Conservation (phyloP, 2,113 vertebrate genomes). For the Nothobranchius furzeri region DNA sequence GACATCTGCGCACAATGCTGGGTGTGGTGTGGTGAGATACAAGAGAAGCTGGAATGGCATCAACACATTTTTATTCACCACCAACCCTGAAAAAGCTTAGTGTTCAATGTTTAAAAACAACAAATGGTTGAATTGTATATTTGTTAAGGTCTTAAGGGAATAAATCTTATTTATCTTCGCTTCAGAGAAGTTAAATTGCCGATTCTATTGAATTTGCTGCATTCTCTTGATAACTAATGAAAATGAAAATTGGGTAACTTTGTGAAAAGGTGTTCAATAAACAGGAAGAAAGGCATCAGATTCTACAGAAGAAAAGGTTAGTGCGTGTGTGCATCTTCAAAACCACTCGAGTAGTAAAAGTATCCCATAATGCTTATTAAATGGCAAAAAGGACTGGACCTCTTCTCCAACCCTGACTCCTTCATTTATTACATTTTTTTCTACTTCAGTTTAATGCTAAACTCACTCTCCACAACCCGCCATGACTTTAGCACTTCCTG, state of each 20-base stretch:
- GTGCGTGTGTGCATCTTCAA: background rate
- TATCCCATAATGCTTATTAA: conserved; percentile 17
- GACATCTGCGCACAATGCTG: conserved; percentile 68
- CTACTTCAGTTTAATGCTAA: background rate
- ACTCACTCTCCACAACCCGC: background rate
- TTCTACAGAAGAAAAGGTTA: background rate
- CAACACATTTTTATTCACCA: conserved; percentile 60
- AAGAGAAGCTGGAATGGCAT: conserved; percentile 36
- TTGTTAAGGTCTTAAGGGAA: conserved; percentile 23
- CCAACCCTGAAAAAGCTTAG: conserved; percentile 43
- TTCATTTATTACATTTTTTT: background rate
- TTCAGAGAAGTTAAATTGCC: conserved; percentile 33
- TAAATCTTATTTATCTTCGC: conserved; percentile 41
- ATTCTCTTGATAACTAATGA: background rate
- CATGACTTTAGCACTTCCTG: conserved; percentile 61
- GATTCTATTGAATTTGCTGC: conserved; percentile 31
- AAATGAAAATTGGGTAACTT: conserved; percentile 16
- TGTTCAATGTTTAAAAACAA: conserved; percentile 38
- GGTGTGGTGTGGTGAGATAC: conserved; percentile 45
- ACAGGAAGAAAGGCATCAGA: background rate
- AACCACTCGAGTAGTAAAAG: conserved; percentile 2
- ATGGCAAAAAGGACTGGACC: conserved; percentile 4
- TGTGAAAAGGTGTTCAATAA: conserved; percentile 36
- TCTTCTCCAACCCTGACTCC: background rate
- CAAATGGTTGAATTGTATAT: conserved; percentile 19